These are phyloP conservation scores for Okapia johnstoni DNA, from an alignment of 2,113 vertebrate genomes.

Conservation along the genomic window DNA sequence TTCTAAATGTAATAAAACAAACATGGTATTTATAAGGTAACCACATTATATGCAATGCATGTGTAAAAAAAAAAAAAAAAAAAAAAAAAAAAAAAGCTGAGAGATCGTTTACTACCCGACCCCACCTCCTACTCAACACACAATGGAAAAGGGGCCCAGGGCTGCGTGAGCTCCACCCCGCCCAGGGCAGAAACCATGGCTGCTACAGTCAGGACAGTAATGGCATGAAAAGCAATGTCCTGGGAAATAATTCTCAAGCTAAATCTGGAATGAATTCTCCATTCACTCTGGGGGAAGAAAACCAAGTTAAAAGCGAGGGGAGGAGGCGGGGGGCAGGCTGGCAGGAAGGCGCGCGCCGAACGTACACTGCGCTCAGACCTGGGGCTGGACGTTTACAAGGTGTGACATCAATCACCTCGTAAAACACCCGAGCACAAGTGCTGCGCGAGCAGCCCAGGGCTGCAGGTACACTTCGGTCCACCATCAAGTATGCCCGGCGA, in stretches of 20 bases:
- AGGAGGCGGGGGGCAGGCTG: rapidly evolving
- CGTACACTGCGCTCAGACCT: not conserved
- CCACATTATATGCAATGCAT: not conserved
- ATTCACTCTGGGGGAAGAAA: not conserved
- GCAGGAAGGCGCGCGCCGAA: not conserved
- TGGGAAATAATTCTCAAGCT: not conserved
- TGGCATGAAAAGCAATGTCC: not conserved
- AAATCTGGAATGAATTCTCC: not conserved
- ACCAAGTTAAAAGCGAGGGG: not conserved
- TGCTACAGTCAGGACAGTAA: rapidly evolving
- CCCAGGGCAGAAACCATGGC: rapidly evolving
- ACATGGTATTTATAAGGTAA: not conserved
- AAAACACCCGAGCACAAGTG: not conserved
- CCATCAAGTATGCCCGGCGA: not conserved
- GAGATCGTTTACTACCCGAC: too few relatives aligned
- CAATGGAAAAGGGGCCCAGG: rapidly evolving
- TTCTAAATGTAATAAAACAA: not conserved
- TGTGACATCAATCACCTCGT: not conserved
- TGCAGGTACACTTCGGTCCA: not conserved
- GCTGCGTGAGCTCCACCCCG: rapidly evolving
- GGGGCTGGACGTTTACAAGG: not conserved
- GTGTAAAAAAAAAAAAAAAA: not conserved
- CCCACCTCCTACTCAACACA: not conserved
- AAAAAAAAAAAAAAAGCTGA: not conserved
- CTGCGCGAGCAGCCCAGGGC: not conserved